Percentiles rank a stretch among this genome's conserved stretches.
Conservation (phyloP, 2,113 vertebrate species). For the Nematolebias whitei region DNA sequence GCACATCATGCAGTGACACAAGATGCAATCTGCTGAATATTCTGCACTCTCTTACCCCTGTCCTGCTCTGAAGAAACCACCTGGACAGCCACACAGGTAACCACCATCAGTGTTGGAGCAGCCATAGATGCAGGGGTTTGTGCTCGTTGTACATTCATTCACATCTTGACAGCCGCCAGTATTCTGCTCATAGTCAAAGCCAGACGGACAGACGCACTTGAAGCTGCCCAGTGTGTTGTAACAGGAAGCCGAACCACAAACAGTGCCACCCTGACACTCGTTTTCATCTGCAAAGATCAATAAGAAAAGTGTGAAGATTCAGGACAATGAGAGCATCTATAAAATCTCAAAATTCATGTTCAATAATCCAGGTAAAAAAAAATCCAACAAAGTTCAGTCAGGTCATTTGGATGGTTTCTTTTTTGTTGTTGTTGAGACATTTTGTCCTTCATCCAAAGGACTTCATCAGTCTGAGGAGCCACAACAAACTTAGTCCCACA, state of each 20-base stretch:
- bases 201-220: conserved; percentile 92
- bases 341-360: no score
- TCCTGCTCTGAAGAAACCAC: conserved; percentile 90
- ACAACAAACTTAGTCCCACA: no score
- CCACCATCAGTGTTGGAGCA: conserved; percentile 94
- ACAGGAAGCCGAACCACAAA: conserved; percentile 91
- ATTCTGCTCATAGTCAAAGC: conserved; percentile 88
- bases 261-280: conserved; percentile 82
- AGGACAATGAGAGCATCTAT: no score
- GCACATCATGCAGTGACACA: background rate
- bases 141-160: conserved; percentile 84
- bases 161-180: conserved; percentile 89
- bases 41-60: conserved; percentile 86
- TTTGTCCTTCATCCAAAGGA: no score
- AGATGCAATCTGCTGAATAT: background rate
- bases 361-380: no score
- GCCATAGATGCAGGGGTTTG: conserved; percentile 89
- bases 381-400: no score
- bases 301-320: background rate
- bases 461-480: no score
- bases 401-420: no score
- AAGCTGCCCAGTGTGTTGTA: conserved; percentile 95
- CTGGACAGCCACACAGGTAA: conserved; percentile 91
- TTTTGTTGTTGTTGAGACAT: no score
- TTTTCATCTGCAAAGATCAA: conserved; percentile 86